Evolutionary conservation across 1,140 invertebrate species (phyloP).

Genomic region (Uloborus diversus): DNA sequence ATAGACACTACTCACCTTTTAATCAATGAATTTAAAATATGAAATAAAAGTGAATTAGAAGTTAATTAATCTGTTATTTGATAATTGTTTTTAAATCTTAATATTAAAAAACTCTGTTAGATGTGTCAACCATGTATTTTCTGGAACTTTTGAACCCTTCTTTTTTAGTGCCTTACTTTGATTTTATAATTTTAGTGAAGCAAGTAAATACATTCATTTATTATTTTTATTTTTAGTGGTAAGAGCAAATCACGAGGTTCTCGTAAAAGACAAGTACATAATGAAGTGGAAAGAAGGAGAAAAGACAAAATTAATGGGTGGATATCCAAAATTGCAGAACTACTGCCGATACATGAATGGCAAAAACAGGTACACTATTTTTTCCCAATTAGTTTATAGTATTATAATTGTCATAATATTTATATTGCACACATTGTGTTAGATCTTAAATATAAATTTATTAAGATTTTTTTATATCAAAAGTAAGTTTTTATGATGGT

Average conservation of each 20-base stretch:
- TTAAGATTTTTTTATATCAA: too few relatives aligned
- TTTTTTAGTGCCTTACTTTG: neutral
- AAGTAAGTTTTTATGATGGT: too few relatives aligned
- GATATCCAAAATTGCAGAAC: slow-evolving; percentile 62
- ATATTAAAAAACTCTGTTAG: too few relatives aligned
- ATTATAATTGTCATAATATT: too few relatives aligned
- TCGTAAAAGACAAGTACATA: slow-evolving; percentile 61
- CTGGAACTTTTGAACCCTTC: neutral
- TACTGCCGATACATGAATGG: slow-evolving; percentile 59
- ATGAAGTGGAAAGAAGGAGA: slow-evolving; percentile 62
- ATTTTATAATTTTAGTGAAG: neutral
- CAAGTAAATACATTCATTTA: neutral
- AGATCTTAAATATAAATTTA: neutral
- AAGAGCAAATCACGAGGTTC: slow-evolving; percentile 21
- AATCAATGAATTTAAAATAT: too few relatives aligned
- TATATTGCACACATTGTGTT: neutral
- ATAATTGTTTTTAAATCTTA: too few relatives aligned
- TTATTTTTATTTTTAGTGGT: neutral
- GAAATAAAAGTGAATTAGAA: too few relatives aligned
- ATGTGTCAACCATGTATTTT: too few relatives aligned
- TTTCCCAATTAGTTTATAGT: too few relatives aligned
- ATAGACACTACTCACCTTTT: too few relatives aligned
- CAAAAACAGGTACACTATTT: slow-evolving; percentile 46
- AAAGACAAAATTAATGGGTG: slow-evolving; percentile 64
- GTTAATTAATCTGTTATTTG: too few relatives aligned